phyloP scores from a whole-genome alignment of 2,113 vertebrate species.

The Alethe diademata region DNA sequence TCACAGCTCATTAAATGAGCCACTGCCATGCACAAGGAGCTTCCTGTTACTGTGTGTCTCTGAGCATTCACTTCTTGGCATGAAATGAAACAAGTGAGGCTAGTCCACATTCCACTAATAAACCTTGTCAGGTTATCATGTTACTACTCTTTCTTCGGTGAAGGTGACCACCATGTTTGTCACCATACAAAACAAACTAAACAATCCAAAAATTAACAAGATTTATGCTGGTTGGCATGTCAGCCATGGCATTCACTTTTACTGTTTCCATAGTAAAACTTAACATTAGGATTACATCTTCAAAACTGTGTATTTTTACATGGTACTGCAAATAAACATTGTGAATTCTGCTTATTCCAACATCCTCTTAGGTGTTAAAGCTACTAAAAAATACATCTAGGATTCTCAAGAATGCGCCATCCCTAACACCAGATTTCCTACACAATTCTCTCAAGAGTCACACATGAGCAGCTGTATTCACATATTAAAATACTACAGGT shows the following conservation, averaged over 20 bases:
- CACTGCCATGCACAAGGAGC: rapidly evolving
- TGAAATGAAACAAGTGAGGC: not conserved
- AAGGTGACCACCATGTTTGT: not conserved
- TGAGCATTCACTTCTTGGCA: not conserved
- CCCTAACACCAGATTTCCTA: not conserved
- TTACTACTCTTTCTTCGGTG: not conserved
- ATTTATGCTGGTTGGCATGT: rapidly evolving
- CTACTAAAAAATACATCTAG: not conserved
- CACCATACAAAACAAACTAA: not conserved
- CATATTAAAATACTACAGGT: not conserved
- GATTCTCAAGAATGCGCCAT: not conserved
- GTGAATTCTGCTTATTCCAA: not conserved
- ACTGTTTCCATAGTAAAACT: not conserved
- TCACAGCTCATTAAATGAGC: not conserved
- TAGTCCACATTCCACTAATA: not conserved
- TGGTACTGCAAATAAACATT: not conserved
- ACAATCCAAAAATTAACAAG: not conserved
- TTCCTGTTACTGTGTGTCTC: not conserved
- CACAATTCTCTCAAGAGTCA: not conserved
- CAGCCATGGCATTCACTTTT: not conserved
- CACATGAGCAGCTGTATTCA: not conserved
- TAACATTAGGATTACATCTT: not conserved
- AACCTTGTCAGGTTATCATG: not conserved
- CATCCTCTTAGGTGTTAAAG: not conserved
- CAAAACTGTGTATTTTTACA: not conserved